These are phyloP conservation scores for Myotis davidii DNA, from an alignment of 2,113 vertebrate species.

Conservation along the genomic window DNA sequence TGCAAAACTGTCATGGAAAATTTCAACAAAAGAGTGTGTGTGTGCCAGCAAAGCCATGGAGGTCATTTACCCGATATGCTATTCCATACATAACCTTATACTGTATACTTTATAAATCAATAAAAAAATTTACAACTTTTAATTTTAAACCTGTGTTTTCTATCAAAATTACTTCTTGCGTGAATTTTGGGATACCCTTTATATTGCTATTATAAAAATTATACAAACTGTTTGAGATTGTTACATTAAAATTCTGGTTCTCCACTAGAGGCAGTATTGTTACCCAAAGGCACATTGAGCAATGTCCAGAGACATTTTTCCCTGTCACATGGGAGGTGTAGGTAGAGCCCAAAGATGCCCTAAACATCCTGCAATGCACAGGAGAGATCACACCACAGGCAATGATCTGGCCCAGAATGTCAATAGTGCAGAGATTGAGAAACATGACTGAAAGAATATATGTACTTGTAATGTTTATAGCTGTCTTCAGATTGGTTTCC, in stretches of 20 bases:
- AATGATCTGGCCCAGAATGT: too few relatives aligned
- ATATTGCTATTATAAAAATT: background rate
- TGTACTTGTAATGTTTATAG: background rate
- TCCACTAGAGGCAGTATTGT: background rate
- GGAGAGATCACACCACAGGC: background rate
- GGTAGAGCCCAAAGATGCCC: background rate
- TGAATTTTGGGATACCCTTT: too few relatives aligned
- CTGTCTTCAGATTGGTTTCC: background rate
- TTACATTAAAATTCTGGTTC: background rate
- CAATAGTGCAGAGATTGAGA: background rate
- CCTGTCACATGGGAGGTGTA: background rate
- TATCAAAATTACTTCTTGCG: too few relatives aligned
- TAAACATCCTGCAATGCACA: background rate
- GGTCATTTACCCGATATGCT: too few relatives aligned
- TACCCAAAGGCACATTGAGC: background rate
- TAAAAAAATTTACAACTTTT: too few relatives aligned
- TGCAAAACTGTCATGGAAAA: too few relatives aligned
- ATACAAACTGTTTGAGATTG: background rate
- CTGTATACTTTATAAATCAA: too few relatives aligned
- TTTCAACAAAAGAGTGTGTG: too few relatives aligned
- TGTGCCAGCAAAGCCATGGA: too few relatives aligned
- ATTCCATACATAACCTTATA: too few relatives aligned
- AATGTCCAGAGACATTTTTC: background rate
- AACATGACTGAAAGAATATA: background rate
- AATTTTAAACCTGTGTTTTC: too few relatives aligned